A percentile compares a stretch with the other conserved stretches of the same genome.
Evolutionary conservation across 1,140 invertebrate genomes (phyloP).

Genomic region (Orchesella cincta): DNA sequence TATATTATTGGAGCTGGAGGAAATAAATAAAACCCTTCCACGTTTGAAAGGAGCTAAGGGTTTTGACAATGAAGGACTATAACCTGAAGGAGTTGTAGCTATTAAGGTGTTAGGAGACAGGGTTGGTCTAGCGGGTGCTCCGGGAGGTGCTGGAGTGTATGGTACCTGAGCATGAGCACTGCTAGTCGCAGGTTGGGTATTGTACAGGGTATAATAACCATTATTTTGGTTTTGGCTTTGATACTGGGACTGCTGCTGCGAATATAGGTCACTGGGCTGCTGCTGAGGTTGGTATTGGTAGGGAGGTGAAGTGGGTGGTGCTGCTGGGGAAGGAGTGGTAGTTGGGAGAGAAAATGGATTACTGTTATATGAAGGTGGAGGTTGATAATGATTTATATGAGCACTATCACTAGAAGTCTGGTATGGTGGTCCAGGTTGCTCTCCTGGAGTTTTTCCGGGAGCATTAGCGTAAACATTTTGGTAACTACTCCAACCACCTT

Average conservation of each 20-base stretch:
- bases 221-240: neutral
- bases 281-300: neutral
- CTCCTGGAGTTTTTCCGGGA: constrained; percentile 24
- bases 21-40: constrained; percentile 8
- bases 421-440: constrained; percentile 25
- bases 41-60: neutral
- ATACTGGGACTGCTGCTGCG: neutral
- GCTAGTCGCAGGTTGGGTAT: neutral
- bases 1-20: constrained; percentile 12
- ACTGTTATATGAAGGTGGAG: neutral
- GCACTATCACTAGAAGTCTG: neutral
- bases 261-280: neutral
- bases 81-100: constrained; percentile 22
- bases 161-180: neutral
- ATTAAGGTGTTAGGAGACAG: constrained; percentile 16
- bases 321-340: neutral
- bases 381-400: constrained; percentile 10
- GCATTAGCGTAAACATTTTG: constrained; percentile 18
- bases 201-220: constrained; percentile 20
- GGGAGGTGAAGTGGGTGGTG: neutral
- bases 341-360: neutral
- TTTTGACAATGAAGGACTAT: constrained; percentile 28
- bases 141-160: constrained; percentile 21
- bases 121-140: neutral
- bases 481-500: constrained; percentile 29